phyloP scores from a whole-genome alignment of 2,888 invertebrate species.

The Drosophila melanosoma region DNA sequence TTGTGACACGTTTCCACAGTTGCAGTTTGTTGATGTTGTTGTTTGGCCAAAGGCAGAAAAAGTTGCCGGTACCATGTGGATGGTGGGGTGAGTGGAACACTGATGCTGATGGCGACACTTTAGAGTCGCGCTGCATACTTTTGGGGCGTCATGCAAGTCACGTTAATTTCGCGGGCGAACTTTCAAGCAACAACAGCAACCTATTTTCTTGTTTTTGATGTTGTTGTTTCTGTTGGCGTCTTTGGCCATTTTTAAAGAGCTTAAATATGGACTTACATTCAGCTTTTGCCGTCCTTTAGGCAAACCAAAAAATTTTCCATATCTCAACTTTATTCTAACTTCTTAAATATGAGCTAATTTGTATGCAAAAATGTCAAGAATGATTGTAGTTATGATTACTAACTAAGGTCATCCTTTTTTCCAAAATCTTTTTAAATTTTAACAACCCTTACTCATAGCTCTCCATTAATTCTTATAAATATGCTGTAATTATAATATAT shows the following conservation, averaged over 20 bases:
- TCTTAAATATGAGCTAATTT: background rate
- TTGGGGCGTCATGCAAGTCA: constrained; percentile 74
- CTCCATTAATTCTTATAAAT: background rate
- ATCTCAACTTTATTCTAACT: background rate
- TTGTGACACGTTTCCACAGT: constrained; percentile 77
- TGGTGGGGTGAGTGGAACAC: background rate
- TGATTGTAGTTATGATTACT: background rate
- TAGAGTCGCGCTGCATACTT: constrained; percentile 75
- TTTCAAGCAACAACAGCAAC: constrained; percentile 61
- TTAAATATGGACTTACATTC: constrained; percentile 60
- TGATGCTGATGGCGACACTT: constrained; percentile 71
- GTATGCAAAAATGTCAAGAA: background rate
- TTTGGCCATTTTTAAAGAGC: constrained; percentile 70
- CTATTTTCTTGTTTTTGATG: constrained; percentile 14
- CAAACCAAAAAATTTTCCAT: constrained; percentile 24
- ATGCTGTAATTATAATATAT: background rate
- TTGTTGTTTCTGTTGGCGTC: constrained; percentile 40
- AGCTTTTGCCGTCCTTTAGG: constrained; percentile 20
- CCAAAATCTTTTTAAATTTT: background rate
- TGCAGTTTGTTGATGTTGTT: constrained; percentile 59
- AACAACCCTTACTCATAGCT: background rate
- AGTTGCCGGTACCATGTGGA: constrained; percentile 36
- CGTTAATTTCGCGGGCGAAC: constrained; percentile 75
- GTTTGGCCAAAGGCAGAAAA: constrained; percentile 49
- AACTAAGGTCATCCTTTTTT: background rate